Conservation (phyloP, 2,888 invertebrate genomes). For the Heliconius erato region DNA sequence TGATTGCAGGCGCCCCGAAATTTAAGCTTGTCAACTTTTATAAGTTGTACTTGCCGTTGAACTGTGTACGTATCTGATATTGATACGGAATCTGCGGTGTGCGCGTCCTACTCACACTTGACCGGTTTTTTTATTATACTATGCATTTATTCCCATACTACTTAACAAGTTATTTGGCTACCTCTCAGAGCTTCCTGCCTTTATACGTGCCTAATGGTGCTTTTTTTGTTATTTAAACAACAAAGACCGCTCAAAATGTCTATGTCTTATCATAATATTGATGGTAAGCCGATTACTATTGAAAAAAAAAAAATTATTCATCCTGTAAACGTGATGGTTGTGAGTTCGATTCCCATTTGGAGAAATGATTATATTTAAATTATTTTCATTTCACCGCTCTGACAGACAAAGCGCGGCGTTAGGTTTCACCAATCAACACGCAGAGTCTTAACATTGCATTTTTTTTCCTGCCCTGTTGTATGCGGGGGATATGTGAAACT, state of each 20-base stretch:
- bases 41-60: no score
- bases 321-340: not conserved
- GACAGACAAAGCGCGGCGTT: not conserved
- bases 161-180: constrained; percentile 50
- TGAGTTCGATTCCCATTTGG: not conserved
- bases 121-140: no score
- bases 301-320: not conserved
- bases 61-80: no score
- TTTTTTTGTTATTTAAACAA: constrained; percentile 43
- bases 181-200: constrained; percentile 67
- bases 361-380: no score
- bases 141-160: constrained; percentile 16
- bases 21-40: no score
- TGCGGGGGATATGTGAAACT: not conserved
- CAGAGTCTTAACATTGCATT: not conserved
- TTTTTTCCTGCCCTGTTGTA: no score
- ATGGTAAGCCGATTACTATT: constrained; percentile 8
- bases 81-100: no score
- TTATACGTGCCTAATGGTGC: constrained; percentile 47
- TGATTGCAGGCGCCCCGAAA: no score
- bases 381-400: no score
- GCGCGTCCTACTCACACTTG: no score
- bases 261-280: constrained; percentile 8
- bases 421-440: not conserved
- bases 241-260: not conserved